Evolutionary conservation across 1,140 invertebrate genomes (phyloP).

Genomic region (Coptotermes formosanus): DNA sequence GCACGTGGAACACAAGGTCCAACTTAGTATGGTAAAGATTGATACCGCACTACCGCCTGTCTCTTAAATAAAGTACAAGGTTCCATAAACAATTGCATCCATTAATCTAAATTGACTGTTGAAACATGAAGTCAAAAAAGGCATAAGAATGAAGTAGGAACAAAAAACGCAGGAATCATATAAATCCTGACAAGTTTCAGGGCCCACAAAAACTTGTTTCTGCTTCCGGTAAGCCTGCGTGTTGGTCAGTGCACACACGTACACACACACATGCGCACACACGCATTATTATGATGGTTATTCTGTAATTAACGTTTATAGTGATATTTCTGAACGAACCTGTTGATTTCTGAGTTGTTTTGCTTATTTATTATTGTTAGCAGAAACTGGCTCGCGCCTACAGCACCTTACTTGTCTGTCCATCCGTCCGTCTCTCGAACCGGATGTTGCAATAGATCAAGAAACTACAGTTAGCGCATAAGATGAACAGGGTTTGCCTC

Average conservation of each 20-base stretch:
- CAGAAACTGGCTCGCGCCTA: neutral
- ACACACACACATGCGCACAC: neutral
- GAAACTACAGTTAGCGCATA: neutral
- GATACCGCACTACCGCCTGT: neutral
- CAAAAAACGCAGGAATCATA: neutral
- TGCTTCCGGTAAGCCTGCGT: neutral
- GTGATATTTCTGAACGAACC: neutral
- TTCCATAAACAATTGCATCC: neutral
- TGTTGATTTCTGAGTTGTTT: neutral
- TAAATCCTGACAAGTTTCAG: neutral
- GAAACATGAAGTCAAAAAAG: neutral
- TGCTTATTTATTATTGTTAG: neutral
- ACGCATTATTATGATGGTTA: neutral
- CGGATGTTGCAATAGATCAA: neutral
- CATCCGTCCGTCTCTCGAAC: neutral
- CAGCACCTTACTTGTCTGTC: neutral
- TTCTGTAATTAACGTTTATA: neutral
- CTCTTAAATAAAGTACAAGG: neutral
- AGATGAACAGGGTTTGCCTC: neutral
- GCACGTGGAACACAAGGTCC: neutral
- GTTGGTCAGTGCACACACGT: neutral
- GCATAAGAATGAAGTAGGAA: neutral
- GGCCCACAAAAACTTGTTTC: neutral
- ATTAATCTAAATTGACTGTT: conserved; percentile 7
- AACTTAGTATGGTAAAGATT: neutral